Evolutionary conservation across 2,113 vertebrate species (phyloP).

Genomic region (Erythrocercus mccallii): DNA sequence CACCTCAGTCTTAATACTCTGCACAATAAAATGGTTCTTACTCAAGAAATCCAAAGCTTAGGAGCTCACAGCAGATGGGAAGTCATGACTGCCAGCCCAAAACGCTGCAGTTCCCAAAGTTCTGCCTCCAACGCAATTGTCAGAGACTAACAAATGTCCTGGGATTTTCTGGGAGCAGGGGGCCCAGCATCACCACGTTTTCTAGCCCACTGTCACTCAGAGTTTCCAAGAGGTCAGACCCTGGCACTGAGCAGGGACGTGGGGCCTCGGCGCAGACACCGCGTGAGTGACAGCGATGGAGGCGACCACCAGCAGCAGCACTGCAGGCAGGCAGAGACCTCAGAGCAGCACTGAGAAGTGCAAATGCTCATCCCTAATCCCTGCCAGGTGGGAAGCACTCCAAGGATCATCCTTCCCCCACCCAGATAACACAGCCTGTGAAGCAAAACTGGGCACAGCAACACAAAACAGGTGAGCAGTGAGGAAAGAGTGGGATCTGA

Average conservation of each 20-base stretch:
- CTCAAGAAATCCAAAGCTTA: not conserved
- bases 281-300: not conserved
- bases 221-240: not conserved
- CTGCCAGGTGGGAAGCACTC: not conserved
- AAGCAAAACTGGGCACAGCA: not conserved
- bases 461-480: not conserved
- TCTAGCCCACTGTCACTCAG: not conserved
- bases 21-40: not conserved
- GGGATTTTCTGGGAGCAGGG: not conserved
- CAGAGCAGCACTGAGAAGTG: not conserved
- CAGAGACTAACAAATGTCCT: not conserved
- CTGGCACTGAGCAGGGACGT: not conserved
- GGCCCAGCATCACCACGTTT: fast-evolving
- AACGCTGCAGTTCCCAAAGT: not conserved
- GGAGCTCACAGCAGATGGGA: not conserved
- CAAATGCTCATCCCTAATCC: not conserved
- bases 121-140: not conserved
- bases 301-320: fast-evolving
- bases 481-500: not conserved
- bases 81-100: not conserved
- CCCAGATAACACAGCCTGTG: fast-evolving
- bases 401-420: not conserved
- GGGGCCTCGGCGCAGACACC: not conserved
- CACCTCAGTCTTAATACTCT: not conserved
- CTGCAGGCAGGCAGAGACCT: not conserved